Evolutionary conservation across 2,113 vertebrate species (phyloP).

Genomic region (Corvus cornix): DNA sequence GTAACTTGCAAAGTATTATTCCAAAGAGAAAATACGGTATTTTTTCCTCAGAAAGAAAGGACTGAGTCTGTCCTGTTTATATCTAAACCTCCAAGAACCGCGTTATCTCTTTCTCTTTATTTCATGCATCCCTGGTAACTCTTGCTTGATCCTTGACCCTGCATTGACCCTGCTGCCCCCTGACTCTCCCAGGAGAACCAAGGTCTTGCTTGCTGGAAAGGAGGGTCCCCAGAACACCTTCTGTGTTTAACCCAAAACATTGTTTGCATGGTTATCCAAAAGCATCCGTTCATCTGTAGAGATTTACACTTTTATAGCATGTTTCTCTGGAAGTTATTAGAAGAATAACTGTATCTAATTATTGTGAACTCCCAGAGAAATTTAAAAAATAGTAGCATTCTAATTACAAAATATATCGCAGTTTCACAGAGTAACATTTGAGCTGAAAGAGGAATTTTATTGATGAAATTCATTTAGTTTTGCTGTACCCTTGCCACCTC

Average conservation of each 20-base stretch:
- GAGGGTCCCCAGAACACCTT: not conserved
- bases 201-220: not conserved
- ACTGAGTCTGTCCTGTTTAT: not conserved
- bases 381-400: not conserved
- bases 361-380: not conserved
- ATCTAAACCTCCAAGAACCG: not conserved
- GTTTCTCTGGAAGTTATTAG: slow-evolving; percentile 9
- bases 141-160: not conserved
- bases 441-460: not conserved
- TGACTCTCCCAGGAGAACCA: not conserved
- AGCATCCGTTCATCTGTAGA: not conserved
- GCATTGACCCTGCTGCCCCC: not conserved
- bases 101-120: not conserved
- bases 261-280: not conserved
- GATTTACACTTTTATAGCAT: not conserved
- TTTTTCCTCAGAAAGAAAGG: not conserved
- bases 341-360: not conserved
- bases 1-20: not conserved
- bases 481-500: not conserved
- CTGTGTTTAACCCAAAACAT: not conserved
- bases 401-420: not conserved
- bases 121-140: not conserved
- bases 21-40: not conserved
- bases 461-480: not conserved
- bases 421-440: not conserved